Conservation (phyloP, 37 sponge, comb jelly and placozoan species). For the Oscarella lobularis region DNA sequence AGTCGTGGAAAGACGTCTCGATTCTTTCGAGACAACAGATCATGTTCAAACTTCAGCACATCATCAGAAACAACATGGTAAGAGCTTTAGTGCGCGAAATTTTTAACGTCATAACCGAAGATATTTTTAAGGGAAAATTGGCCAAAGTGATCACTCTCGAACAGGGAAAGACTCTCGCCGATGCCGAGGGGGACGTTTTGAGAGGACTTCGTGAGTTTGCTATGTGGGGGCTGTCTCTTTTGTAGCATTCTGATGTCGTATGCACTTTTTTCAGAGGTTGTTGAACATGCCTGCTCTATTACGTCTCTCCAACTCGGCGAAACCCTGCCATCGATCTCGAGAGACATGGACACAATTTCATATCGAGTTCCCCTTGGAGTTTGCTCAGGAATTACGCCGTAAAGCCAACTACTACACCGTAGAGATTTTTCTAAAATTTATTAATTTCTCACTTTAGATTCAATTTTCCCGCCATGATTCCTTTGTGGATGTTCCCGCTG, state of each 20-base stretch:
- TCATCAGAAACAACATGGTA: conserved; percentile 77
- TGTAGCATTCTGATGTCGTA: not conserved
- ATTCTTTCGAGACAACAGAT: conserved; percentile 75
- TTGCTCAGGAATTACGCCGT: conserved; percentile 88
- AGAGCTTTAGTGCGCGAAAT: conserved; percentile 11
- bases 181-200: conserved; percentile 94
- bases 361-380: conserved; percentile 91
- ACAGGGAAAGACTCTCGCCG: conserved; percentile 95
- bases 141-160: conserved; percentile 67
- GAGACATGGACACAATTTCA: conserved; percentile 95
- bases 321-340: conserved; percentile 67
- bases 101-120: too few species aligned
- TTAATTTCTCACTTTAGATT: conserved; percentile 22
- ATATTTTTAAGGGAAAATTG: conserved; percentile 47
- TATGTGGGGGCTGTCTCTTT: not conserved
- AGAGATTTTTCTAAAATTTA: not conserved
- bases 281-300: conserved; percentile 89
- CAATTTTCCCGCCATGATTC: conserved; percentile 97
- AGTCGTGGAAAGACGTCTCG: conserved; percentile 54
- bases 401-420: not conserved
- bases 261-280: conserved; percentile 58
- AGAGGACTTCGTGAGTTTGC: conserved; percentile 65
- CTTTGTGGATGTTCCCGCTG: conserved; percentile 96
- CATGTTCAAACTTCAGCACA: conserved; percentile 89
- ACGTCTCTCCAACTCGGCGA: conserved; percentile 89